A percentile compares a stretch with the other conserved stretches of the same genome.
These are phyloP conservation scores for Schrankia costaestrigalis DNA, from an alignment of 2,888 invertebrate genomes.

Conservation along the genomic window DNA sequence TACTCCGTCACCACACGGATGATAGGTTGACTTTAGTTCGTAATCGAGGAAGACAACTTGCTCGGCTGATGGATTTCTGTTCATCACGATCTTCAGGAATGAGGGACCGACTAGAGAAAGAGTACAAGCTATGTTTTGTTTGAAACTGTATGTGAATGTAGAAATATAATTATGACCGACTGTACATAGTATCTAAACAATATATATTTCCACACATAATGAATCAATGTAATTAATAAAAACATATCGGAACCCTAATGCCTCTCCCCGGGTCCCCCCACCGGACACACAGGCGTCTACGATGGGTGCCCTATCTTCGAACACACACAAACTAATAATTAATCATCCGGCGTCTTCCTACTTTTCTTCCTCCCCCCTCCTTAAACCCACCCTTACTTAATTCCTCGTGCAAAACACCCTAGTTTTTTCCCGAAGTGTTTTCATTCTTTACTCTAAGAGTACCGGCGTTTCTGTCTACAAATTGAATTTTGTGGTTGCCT, in stretches of 20 bases:
- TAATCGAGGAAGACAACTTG: too few relatives aligned
- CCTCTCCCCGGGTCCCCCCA: conserved; percentile 13
- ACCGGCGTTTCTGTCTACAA: conserved; percentile 61
- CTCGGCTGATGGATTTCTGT: too few relatives aligned
- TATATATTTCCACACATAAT: conserved; percentile 20
- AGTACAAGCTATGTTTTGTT: too few relatives aligned
- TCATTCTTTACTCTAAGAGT: conserved; percentile 72
- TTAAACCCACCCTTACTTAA: conserved; percentile 62
- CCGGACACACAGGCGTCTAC: conserved; percentile 31
- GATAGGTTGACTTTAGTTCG: too few relatives aligned
- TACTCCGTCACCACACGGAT: too few relatives aligned
- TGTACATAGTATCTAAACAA: too few relatives aligned
- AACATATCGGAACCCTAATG: conserved; percentile 29
- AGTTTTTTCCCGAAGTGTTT: conserved; percentile 61
- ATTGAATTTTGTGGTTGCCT: conserved; percentile 77
- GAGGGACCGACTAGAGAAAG: too few relatives aligned
- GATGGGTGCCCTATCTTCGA: conserved; percentile 57
- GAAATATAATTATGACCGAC: too few relatives aligned
- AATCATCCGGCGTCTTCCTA: conserved; percentile 74
- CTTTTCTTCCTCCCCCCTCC: conserved; percentile 42
- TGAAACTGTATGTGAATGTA: too few relatives aligned
- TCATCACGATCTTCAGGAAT: too few relatives aligned
- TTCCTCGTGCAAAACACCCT: conserved; percentile 62
- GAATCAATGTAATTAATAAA: conserved; percentile 43
- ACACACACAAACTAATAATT: conserved; percentile 80